Evolutionary conservation across 2,797 vertebrate genomes (phyloP), one percentile per base, ranked within the genome.

Genomic region (Paguma larvata): DNA sequence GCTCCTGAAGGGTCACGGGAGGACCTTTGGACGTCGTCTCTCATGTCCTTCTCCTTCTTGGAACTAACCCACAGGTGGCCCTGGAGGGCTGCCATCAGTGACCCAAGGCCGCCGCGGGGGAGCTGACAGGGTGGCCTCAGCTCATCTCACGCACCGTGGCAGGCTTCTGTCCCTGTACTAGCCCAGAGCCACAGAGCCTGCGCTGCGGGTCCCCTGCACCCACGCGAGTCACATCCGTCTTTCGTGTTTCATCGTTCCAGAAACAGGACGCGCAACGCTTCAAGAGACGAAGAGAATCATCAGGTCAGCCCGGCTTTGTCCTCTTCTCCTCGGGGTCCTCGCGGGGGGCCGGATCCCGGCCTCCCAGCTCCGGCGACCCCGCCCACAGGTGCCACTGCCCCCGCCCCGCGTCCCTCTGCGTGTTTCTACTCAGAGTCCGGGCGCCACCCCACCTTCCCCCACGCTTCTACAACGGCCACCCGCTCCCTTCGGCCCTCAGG

Each of bases 11-110:
- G 21, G 4, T 41, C 16, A 13, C 3, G 23, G 51, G 51, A 27
- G 48, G 18, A 5, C 12, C 1, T 8, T 2, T 63, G 30, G 44
- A 21, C 9, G 0, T 16, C 32, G 34, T 21, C 1, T 0, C 27
- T 82, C 1, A 0, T 0, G 5, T 44, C 91, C 92, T 75, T 27
- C 34, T 89, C 23, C 63, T 44, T 80, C 98, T 99, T 4, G 99
- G 99, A 95, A 99, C 98, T 27, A 23, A 3, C 21, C 53, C 19
- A 1, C 25, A 6, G n/a, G 46, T 21, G 65, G 25, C 89, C 46
- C 46, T 7, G 34, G 59, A n/a, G 44, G 70, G 56, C 90, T 53
- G 16, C 19, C 27, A 14, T 27, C 27, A 14, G 34, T 1, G 53
- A 21, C 34, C 12, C 51, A 14, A 25, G 44, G 27, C 38, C 53